Evolutionary conservation across 2,113 vertebrate genomes (phyloP).

Genomic region (Lophura nycthemera): DNA sequence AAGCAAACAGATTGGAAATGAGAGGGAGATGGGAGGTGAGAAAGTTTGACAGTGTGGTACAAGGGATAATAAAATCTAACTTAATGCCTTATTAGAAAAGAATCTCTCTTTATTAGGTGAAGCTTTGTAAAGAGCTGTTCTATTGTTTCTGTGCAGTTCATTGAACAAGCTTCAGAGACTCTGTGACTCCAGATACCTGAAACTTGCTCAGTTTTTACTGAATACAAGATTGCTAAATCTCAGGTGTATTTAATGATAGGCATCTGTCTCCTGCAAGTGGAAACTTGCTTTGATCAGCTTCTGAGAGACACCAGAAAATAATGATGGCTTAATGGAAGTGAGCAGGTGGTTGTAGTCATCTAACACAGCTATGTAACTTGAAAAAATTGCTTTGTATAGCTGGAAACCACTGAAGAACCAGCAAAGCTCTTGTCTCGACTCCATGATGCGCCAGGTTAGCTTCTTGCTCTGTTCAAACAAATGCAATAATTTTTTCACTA

Average conservation of each 20-base stretch:
- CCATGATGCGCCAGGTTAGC: background rate
- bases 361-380: background rate
- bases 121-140: conserved; percentile 30
- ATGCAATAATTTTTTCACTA: conserved; percentile 41
- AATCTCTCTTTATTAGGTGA: conserved; percentile 38
- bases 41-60: background rate
- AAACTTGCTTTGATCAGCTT: conserved; percentile 27
- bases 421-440: background rate
- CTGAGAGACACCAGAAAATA: background rate
- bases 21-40: background rate
- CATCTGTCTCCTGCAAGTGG: conserved; percentile 39
- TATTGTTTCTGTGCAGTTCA: conserved; percentile 23
- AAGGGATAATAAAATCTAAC: conserved; percentile 32
- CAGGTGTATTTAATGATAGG: conserved; percentile 67
- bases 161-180: conserved; percentile 52
- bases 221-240: conserved; percentile 62
- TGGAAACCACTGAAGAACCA: conserved; percentile 61
- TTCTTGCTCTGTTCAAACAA: conserved; percentile 21
- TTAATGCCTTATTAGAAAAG: conserved; percentile 75
- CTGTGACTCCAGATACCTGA: background rate
- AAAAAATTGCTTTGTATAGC: background rate
- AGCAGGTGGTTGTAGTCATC: background rate
- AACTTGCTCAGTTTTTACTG: conserved; percentile 29
- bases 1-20: background rate
- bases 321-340: background rate